Conservation (phyloP, 2,113 vertebrate species). For the Melanostigma gelatinosum region DNA sequence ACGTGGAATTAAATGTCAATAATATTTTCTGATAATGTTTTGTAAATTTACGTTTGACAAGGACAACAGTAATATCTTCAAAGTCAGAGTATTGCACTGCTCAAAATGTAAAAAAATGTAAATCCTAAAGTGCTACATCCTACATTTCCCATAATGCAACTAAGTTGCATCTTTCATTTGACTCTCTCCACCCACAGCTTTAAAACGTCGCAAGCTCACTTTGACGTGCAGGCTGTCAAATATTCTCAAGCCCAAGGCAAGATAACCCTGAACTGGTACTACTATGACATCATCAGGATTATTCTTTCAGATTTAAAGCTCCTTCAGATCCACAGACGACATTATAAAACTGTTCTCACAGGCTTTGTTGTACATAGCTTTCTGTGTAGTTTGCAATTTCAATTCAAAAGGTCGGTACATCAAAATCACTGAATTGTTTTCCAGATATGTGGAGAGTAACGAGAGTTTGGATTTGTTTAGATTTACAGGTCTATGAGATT, state of each 20-base stretch:
- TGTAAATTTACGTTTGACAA: not conserved
- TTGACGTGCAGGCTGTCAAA: not conserved
- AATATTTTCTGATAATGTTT: not conserved
- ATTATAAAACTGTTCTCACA: not conserved
- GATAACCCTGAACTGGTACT: not conserved
- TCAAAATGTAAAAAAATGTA: too few relatives aligned
- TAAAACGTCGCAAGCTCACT: not conserved
- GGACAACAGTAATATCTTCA: not conserved
- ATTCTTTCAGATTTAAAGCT: not conserved
- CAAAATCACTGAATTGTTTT: not conserved
- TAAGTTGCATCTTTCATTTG: not conserved
- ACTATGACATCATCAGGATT: not conserved
- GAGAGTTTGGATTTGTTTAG: not conserved
- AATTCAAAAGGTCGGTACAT: not conserved
- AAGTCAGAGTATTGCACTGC: not conserved
- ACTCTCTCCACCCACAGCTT: not conserved
- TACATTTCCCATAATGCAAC: slow-evolving; percentile 1
- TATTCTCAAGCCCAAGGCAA: not conserved
- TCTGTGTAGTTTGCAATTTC: not conserved
- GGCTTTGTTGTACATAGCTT: not conserved
- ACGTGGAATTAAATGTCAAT: not conserved
- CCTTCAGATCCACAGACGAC: not conserved
- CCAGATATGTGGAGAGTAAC: not conserved
- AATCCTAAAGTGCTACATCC: not conserved
- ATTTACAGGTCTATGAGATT: not conserved